Conservation (phyloP, 2,113 vertebrate species). For the Scytalopus superciliaris region DNA sequence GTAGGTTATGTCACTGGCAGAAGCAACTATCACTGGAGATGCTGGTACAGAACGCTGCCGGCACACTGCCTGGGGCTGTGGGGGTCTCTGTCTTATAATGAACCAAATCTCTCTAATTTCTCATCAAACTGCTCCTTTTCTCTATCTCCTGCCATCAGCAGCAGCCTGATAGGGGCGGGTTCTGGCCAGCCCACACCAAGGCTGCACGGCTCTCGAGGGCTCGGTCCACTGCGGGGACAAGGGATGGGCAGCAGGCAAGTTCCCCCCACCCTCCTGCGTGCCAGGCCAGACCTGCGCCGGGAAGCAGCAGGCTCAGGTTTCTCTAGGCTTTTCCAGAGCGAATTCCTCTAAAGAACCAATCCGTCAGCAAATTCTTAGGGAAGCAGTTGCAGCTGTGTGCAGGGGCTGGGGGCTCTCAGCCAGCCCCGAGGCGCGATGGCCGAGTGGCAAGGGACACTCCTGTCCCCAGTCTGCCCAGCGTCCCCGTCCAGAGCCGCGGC, state of each 20-base stretch:
- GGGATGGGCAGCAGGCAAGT: not conserved
- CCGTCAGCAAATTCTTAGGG: conserved; percentile 43
- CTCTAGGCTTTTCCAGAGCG: not conserved
- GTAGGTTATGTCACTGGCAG: not conserved
- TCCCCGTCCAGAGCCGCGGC: not conserved
- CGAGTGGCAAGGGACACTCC: not conserved
- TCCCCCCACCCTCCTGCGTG: rapidly evolving
- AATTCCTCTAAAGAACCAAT: conserved; percentile 19
- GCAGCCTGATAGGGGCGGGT: not conserved
- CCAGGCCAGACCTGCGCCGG: not conserved
- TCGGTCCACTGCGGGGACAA: not conserved
- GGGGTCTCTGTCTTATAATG: not conserved
- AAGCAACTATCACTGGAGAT: not conserved
- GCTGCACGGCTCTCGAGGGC: rapidly evolving
- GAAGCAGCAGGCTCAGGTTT: conserved; percentile 13
- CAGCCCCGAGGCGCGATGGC: not conserved
- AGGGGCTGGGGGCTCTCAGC: not conserved
- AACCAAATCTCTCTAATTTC: not conserved
- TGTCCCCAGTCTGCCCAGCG: too few species aligned
- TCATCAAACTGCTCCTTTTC: not conserved
- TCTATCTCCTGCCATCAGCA: not conserved
- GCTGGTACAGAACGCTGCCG: not conserved
- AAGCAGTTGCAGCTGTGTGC: not conserved
- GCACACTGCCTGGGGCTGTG: rapidly evolving
- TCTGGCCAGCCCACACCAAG: not conserved